These are phyloP conservation scores for Drymodes brunneopygia DNA, from an alignment of 2,113 vertebrate genomes.

Conservation along the genomic window DNA sequence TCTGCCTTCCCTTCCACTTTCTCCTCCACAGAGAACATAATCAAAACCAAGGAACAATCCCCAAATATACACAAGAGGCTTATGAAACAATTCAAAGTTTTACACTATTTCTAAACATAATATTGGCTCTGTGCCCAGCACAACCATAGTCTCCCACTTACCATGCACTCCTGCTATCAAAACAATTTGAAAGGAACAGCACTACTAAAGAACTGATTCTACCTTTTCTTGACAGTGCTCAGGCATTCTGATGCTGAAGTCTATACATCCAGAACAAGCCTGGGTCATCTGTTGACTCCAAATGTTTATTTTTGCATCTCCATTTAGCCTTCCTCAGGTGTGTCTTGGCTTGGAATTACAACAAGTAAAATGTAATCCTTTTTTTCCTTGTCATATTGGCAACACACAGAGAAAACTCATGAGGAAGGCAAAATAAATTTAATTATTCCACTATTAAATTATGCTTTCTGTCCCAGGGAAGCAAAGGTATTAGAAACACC, in stretches of 20 bases:
- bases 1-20: slow-evolving; percentile 25
- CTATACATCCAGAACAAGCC: neutral
- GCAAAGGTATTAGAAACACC: neutral
- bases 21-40: neutral
- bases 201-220: neutral
- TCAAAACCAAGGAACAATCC: neutral
- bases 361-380: neutral
- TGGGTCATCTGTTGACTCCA: neutral
- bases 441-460: neutral
- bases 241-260: neutral
- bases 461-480: neutral
- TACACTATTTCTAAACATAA: slow-evolving; percentile 21
- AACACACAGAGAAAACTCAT: neutral
- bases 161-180: slow-evolving; percentile 7
- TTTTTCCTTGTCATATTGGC: neutral
- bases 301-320: neutral
- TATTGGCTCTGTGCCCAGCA: neutral
- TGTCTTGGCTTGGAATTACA: neutral
- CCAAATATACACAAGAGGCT: neutral
- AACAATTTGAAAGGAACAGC: slow-evolving; percentile 12
- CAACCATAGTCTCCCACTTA: slow-evolving; percentile 34
- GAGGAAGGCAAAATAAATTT: neutral
- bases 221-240: neutral
- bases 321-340: neutral
- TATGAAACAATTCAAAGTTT: slow-evolving; percentile 35